These are phyloP conservation scores for Physeter macrocephalus DNA, from an alignment of 2,113 vertebrate species.

Conservation along the genomic window DNA sequence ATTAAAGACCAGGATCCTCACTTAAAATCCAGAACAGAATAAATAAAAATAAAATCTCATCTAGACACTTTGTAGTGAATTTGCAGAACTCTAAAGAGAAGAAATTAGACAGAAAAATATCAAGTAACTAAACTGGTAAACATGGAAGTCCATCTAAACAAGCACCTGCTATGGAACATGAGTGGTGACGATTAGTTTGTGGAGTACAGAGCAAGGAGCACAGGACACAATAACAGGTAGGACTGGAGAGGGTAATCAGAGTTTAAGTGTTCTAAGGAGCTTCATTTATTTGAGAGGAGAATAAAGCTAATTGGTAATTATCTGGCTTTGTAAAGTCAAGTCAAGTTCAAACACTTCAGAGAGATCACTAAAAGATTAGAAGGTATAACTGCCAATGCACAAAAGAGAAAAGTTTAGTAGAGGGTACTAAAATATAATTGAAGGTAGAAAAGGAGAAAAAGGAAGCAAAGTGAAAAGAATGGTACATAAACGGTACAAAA, in stretches of 20 bases:
- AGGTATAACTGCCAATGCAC: background rate
- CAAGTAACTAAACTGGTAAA: background rate
- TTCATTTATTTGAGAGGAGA: background rate
- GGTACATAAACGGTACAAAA: background rate
- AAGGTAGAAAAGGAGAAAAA: background rate
- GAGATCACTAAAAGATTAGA: background rate
- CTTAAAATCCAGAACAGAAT: background rate
- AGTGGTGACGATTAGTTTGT: background rate
- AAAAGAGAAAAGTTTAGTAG: background rate
- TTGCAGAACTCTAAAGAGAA: background rate
- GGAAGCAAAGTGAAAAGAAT: background rate
- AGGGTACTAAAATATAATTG: background rate
- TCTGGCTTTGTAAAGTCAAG: background rate
- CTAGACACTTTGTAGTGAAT: background rate
- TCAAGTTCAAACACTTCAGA: background rate
- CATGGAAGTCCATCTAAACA: background rate
- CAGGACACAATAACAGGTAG: background rate
- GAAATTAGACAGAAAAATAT: background rate
- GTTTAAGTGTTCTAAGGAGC: background rate
- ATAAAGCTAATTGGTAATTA: background rate
- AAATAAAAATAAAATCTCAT: background rate
- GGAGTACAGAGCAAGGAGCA: background rate
- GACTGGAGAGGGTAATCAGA: background rate
- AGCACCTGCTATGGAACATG: background rate
- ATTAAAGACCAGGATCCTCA: background rate